Conservation (phyloP, 1,140 invertebrate species). For the Eubasilissa regina region DNA sequence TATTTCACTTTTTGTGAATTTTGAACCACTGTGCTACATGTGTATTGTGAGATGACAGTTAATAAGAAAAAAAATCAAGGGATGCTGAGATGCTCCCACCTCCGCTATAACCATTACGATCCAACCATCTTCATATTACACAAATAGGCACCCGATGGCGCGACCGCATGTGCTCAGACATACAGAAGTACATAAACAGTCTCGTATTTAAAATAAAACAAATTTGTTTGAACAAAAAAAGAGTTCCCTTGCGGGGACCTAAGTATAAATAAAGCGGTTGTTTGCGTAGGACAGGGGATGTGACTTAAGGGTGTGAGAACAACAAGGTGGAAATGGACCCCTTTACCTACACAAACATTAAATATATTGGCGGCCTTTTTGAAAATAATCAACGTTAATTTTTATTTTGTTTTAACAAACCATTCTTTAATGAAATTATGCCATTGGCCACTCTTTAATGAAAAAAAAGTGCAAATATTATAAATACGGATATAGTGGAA, state of each 20-base stretch:
- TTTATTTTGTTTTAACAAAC: no score
- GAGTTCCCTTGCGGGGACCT: slow-evolving; percentile 24
- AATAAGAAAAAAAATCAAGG: no score
- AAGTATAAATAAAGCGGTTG: slow-evolving; percentile 32
- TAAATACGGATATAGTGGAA: no score
- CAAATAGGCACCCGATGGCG: not conserved
- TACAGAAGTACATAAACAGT: slow-evolving; percentile 26
- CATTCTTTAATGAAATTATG: no score
- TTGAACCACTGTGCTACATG: no score
- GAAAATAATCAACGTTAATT: not conserved
- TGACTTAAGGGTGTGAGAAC: slow-evolving; percentile 11
- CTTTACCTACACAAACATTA: not conserved
- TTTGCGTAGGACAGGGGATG: slow-evolving; percentile 26
- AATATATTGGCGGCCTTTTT: not conserved
- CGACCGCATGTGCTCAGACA: not conserved
- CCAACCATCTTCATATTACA: not conserved
- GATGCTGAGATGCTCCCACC: no score
- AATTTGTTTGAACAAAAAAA: slow-evolving; percentile 18
- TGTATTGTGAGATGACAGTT: no score
- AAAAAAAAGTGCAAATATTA: no score
- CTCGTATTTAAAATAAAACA: slow-evolving; percentile 33
- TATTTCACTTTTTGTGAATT: no score
- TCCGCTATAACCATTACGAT: not conserved
- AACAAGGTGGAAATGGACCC: not conserved
- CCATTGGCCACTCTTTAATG: no score